A percentile compares a stretch with the other conserved stretches of the same genome.
Conservation (phyloP, 2,888 invertebrate species). For the Lacanobia wlatinum region DNA sequence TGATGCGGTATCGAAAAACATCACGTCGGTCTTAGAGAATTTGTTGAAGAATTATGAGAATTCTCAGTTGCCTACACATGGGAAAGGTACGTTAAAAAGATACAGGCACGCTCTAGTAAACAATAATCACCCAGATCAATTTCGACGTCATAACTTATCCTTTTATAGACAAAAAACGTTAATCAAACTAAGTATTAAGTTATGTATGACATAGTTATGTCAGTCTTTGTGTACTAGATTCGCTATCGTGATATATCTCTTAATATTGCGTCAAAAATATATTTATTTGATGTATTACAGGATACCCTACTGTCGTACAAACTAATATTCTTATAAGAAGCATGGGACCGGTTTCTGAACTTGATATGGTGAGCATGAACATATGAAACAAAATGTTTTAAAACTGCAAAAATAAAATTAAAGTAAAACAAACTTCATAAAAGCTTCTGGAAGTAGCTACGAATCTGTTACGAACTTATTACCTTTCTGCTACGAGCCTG, state of each 20-base stretch:
- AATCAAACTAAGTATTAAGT: slow-evolving; percentile 51
- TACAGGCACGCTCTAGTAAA: slow-evolving; percentile 7
- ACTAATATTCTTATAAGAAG: slow-evolving; percentile 97
- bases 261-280: slow-evolving; percentile 6
- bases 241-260: slow-evolving; percentile 25
- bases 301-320: slow-evolving; percentile 95
- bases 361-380: slow-evolving; percentile 94
- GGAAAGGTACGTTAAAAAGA: slow-evolving; percentile 92
- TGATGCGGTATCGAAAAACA: slow-evolving; percentile 95
- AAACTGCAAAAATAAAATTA: not conserved
- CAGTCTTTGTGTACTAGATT: slow-evolving; percentile 12
- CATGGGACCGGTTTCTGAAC: slow-evolving; percentile 97
- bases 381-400: not conserved
- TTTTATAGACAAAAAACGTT: slow-evolving; percentile 29
- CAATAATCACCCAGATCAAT: slow-evolving; percentile 19
- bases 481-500: slow-evolving; percentile 5
- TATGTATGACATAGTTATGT: slow-evolving; percentile 18
- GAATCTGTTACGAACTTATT: not conserved
- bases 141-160: slow-evolving; percentile 9
- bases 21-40: slow-evolving; percentile 96
- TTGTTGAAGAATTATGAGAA: slow-evolving; percentile 97
- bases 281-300: slow-evolving; percentile 84
- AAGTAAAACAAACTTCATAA: not conserved
- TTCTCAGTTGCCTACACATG: slow-evolving; percentile 97
- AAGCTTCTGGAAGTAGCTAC: slow-evolving; percentile 8